These are phyloP conservation scores for Lapara coniferarum DNA, from an alignment of 2,888 invertebrate species.

Conservation along the genomic window DNA sequence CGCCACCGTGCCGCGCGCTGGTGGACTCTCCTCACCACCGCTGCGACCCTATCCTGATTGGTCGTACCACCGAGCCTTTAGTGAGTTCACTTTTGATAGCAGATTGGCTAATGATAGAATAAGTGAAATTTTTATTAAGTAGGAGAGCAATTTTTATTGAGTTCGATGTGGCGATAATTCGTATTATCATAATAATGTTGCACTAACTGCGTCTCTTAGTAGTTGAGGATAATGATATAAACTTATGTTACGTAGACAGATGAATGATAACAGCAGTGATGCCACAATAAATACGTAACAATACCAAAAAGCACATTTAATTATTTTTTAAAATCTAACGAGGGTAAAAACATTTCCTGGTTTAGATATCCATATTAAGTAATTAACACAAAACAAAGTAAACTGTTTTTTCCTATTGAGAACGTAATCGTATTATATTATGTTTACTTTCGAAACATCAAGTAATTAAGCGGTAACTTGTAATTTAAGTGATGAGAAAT, in stretches of 20 bases:
- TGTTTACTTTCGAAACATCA: neutral
- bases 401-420: neutral
- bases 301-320: neutral
- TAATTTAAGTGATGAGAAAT: neutral
- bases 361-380: neutral
- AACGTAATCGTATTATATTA: neutral
- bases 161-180: too few species aligned
- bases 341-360: neutral
- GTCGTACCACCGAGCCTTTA: slow-evolving; percentile 84
- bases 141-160: too few species aligned
- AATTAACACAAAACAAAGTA: neutral
- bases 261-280: too few species aligned
- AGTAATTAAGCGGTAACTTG: neutral
- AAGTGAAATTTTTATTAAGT: too few species aligned
- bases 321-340: neutral
- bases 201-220: too few species aligned
- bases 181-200: too few species aligned
- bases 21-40: slow-evolving; percentile 82
- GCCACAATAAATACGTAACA: too few species aligned
- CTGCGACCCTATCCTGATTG: slow-evolving; percentile 90
- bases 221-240: too few species aligned
- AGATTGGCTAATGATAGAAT: too few species aligned
- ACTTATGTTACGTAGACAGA: too few species aligned
- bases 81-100: slow-evolving; percentile 59
- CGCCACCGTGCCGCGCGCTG: slow-evolving; percentile 85